Base-by-base conservation (phyloP, 2,797 vertebrate species). In the Fratercula arctica region DNA sequence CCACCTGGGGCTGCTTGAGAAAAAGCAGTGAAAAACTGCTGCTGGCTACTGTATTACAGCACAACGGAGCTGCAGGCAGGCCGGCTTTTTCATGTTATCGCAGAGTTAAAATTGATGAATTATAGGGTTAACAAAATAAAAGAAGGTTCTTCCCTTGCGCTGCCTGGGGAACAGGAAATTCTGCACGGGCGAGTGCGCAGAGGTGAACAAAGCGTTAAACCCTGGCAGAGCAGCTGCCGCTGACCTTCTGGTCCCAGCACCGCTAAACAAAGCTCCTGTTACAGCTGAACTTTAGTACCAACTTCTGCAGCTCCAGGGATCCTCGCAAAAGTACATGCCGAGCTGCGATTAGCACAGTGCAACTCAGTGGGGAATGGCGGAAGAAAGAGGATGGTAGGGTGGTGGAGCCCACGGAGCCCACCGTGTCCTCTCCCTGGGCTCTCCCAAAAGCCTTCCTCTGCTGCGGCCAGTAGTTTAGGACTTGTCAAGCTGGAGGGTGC, bases 261-360 rank as follows among this genome's bases (percentile, higher is more conserved):
- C 3, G 53, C 94, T 81, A 89, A 97, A 96, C 96, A 96, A 96
- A 97, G 96, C 95, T 97, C 96, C 93, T 96, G 96, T 97, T 97
- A 97, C 96, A 97, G 96, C 95, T 97, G 95, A 97, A 97, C 96
- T 97, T 95, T 96, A 96, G 85, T 95, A 96, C 93, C 96, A 96
- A 86, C 94, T 93, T 95, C 82, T 96, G 90, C 92, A 46, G 96
- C 95, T 54, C 82, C 87, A 97, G 96, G 96, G 96, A 97, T 97
- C 96, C 96, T 97, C 96, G 89, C 79, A 97, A 97, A 97, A 97
- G 85, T 97, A 4, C 93, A 13, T 1, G 5, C 69, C 2, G 53
- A 72, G 84, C 82, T 13, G 57, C 45, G 8, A 3, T 4, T 10
- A 53, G 33, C n/a, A 1, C 0, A 0, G 16, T 16, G 45, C 53